Base-by-base conservation (phyloP, 1,140 invertebrate genomes). In the Holcopasites calliopsidis region DNA sequence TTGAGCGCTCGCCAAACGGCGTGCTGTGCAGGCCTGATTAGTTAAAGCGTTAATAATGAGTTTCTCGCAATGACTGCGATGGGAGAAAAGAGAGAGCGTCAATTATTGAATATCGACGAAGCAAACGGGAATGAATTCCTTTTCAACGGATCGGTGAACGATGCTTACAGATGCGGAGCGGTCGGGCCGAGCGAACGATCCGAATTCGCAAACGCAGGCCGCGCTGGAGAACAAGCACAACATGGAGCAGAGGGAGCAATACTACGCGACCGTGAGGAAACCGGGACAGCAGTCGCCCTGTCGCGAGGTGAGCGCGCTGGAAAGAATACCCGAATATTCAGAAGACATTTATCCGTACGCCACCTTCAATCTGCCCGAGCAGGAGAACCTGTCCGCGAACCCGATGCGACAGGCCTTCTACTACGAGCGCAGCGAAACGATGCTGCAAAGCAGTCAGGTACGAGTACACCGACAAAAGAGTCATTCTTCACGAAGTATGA, bases 341-440 rank as follows among this genome's bases (percentile, higher is more conserved):
- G 93, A 94, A 88, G 93, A 94, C 80, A 94, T 94, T 86, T 94
- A 94, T 89, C 93, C 93, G 31, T 94, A 94, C 87, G 93, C 93
- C 61, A 94, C 93, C 71, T 94, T 94, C 88, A 93, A 94, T 89
- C 91, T 94, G 79, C 92, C 93, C 70, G 92, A 93, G 85, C 92
- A 93, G 86, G 92, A 93, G 86, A 93, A 92, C 82, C 86, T 91
- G 38, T 89, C 89, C 23, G 89, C 85, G 26, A 87, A 91, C 79
- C 85, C 90, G 50, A 85, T 90, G 68, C 73, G 89, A 74, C 81
- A 92, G 68, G 88, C 88, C 18, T 91, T 90, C 66, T 88, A 92
- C 73, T 92, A 91, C 85, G 88, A 91, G 55, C 86, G 90, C 62
- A 89, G 89, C 81, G 89, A 91, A 57, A 90, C 90, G 21, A 89